Evolutionary conservation across 2,888 invertebrate species (phyloP), one percentile per base, ranked within the genome.

Genomic region (Lomographa bimaculata): DNA sequence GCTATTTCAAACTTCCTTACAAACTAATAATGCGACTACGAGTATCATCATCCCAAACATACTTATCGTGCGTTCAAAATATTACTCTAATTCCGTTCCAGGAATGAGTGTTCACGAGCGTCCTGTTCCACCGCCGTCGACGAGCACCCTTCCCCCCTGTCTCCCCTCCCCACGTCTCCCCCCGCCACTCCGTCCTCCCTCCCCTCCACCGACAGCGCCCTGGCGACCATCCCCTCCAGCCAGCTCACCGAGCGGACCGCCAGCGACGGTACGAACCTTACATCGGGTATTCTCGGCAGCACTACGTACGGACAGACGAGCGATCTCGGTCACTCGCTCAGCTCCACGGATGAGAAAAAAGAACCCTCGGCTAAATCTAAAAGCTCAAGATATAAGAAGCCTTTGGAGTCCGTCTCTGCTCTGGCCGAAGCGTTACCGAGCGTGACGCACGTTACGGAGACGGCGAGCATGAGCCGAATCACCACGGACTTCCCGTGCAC

Each of bases 101-200:
- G 54, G 10, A 33, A 5, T 6, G 66, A 61, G 29, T 53, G 54
- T 6, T 59, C 58, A 23, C 60, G 56, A 11, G 64, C 70, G 1
- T 66, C 71, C 1, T 64, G 67, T 37, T 68, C 64, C 3, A 55
- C 56, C n/a, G 58, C 61, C 4, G 54, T 51, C 5, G 21, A 7
- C 2, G 57, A 64, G 33, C 27, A 37, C 3, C 46, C 57, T 2
- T 38, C 54, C 14, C 11, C 34, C 12, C 18, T 30, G 42, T 36
- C 5, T 27, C 19, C 34, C 39, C 42, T 29, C 34, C 46, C 41
- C 17, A 43, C 11, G 35, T 30, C 17, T 23, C 20, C 4, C 26
- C 48, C 2, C 42, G 46, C 34, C 30, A 45, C 10, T 44, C 43
- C 8, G 23, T n/a, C 5, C 25, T 19, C 34, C 39, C 42, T 29